phyloP scores from a whole-genome alignment of 1,140 invertebrate species.

The Chrysomallon squamiferum region DNA sequence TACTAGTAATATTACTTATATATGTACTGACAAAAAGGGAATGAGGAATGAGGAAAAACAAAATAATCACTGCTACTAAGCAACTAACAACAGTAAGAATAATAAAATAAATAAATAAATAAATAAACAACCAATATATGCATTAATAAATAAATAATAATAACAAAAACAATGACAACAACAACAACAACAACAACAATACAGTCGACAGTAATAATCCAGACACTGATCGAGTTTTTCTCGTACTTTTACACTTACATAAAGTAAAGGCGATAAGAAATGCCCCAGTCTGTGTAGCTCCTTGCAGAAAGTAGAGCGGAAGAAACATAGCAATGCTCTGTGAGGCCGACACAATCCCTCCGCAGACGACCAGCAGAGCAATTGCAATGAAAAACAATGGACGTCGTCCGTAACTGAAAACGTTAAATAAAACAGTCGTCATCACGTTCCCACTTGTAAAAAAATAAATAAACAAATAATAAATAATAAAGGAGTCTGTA shows the following conservation, averaged over 20 bases:
- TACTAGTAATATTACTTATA: no score
- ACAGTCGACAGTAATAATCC: no score
- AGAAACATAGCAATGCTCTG: slow-evolving; percentile 35
- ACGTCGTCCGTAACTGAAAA: slow-evolving; percentile 32
- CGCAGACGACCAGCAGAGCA: slow-evolving; percentile 22
- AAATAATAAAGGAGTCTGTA: no score
- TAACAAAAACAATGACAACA: no score
- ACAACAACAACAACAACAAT: no score
- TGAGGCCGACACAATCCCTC: slow-evolving; percentile 23
- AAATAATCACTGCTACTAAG: no score
- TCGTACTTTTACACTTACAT: slow-evolving; percentile 18
- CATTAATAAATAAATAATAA: neutral
- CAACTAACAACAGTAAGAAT: no score
- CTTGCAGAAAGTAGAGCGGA: slow-evolving; percentile 36
- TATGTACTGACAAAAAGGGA: no score
- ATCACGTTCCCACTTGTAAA: no score
- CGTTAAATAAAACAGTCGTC: neutral
- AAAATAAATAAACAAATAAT: no score
- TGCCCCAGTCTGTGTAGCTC: slow-evolving; percentile 32
- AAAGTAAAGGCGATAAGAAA: slow-evolving; percentile 40
- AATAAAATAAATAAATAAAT: neutral
- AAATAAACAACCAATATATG: neutral
- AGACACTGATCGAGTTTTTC: neutral
- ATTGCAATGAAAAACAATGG: slow-evolving; percentile 33
- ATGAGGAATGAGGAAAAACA: no score